Evolutionary conservation across 2,888 invertebrate genomes (phyloP).

Genomic region (Drosophila imparisetae): DNA sequence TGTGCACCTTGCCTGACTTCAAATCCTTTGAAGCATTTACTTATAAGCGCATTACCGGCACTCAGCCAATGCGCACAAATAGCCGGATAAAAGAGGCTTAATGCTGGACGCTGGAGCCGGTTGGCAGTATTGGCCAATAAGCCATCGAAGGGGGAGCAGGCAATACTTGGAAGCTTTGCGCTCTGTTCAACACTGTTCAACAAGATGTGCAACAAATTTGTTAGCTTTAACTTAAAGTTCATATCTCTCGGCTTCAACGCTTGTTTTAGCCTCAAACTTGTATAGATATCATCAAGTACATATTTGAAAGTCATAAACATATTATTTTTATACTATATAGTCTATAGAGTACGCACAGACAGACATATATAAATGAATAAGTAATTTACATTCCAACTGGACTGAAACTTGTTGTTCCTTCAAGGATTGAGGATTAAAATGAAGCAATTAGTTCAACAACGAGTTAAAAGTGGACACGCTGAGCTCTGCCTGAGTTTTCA

Average conservation of each 20-base stretch:
- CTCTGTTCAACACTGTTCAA: conserved; percentile 14
- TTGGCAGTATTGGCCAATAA: conserved; percentile 15
- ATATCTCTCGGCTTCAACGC: background rate
- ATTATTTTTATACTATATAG: background rate
- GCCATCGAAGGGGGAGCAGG: conserved; percentile 21
- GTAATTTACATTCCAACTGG: background rate
- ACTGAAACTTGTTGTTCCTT: background rate
- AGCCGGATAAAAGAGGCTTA: background rate
- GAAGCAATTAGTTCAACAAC: background rate
- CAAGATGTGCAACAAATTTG: conserved; percentile 1
- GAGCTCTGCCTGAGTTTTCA: conserved; percentile 3
- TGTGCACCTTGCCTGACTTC: conserved; percentile 7
- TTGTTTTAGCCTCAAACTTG: background rate
- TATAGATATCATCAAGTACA: background rate
- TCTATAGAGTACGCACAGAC: background rate
- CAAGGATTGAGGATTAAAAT: background rate
- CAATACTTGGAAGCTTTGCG: conserved; percentile 17
- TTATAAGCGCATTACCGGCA: conserved; percentile 51
- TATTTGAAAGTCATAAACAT: background rate
- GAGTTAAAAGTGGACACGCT: background rate
- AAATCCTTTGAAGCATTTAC: conserved; percentile 14
- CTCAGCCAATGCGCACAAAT: conserved; percentile 16
- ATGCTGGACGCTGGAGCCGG: background rate
- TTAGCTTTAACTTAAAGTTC: background rate
- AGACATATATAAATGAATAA: background rate